Evolutionary conservation across 92 coral and sea anemone genomes (phyloP).

Genomic region (Porites rus): DNA sequence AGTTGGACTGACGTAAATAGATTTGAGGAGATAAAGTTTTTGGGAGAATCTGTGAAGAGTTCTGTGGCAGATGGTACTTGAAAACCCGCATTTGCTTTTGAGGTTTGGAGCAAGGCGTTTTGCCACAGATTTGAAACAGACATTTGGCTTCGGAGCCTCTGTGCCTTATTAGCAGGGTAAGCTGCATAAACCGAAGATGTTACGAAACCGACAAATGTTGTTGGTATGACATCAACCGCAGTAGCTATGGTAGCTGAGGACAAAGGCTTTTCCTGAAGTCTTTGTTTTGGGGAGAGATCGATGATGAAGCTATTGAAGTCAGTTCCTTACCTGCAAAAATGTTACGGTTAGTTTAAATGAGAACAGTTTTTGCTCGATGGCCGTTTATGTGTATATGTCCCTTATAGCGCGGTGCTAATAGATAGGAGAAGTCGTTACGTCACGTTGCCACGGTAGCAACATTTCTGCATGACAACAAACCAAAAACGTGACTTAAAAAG

Average conservation of each 20-base stretch:
- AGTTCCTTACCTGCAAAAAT: neutral
- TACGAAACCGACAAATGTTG: neutral
- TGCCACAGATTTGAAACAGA: neutral
- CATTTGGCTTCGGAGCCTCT: neutral
- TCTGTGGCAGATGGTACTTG: neutral
- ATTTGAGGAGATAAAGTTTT: neutral
- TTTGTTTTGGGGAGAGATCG: neutral
- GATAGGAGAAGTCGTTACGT: no score
- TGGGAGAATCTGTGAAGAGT: neutral
- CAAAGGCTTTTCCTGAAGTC: neutral
- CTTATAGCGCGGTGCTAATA: no score
- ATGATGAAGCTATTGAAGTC: neutral
- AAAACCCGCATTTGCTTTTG: neutral
- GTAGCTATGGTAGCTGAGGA: neutral
- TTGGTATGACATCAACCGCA: neutral
- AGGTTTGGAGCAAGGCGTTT: neutral
- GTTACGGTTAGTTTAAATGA: no score
- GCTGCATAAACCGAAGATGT: neutral
- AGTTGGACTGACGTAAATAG: neutral
- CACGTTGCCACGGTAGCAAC: no score
- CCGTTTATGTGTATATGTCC: no score
- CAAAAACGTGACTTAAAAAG: no score
- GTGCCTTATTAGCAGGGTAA: neutral
- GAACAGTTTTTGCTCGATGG: no score
- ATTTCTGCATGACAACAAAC: no score